A percentile compares a stretch with the other conserved stretches of the same genome.
Conservation (phyloP, 37 sponge, comb jelly and placozoan genomes). For the Hormiphora californensis region DNA sequence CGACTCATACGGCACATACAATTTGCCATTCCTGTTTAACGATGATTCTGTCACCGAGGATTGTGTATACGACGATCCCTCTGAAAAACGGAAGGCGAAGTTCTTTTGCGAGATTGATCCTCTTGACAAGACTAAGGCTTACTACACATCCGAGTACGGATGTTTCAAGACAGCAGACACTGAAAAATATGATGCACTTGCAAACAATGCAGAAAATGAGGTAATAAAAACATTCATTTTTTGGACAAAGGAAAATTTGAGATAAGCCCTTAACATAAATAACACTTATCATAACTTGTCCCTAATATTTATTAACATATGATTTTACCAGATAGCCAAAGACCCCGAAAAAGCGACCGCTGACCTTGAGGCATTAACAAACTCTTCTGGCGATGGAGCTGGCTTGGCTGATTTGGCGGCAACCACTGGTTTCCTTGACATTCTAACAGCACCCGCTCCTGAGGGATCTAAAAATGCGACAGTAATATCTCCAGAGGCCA, state of each 20-base stretch:
- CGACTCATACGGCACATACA: background rate
- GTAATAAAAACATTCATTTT: too few species aligned
- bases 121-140: background rate
- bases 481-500: background rate
- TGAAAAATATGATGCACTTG: background rate
- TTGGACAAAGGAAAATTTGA: too few species aligned
- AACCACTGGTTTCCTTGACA: background rate
- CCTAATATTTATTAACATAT: background rate
- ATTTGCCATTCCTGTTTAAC: too few species aligned
- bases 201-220: too few species aligned
- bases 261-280: too few species aligned
- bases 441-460: background rate
- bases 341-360: background rate
- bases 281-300: too few species aligned
- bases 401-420: background rate
- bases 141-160: background rate
- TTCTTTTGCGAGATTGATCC: background rate
- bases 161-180: slow-evolving; percentile 4
- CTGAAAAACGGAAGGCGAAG: background rate
- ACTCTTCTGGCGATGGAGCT: background rate
- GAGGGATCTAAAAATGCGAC: too few species aligned
- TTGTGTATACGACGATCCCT: too few species aligned
- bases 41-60: too few species aligned
- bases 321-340: background rate
- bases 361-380: background rate